Evolutionary conservation across 2,797 vertebrate genomes (phyloP), one percentile per base, ranked within the genome.

Genomic region (Botia almorhae): DNA sequence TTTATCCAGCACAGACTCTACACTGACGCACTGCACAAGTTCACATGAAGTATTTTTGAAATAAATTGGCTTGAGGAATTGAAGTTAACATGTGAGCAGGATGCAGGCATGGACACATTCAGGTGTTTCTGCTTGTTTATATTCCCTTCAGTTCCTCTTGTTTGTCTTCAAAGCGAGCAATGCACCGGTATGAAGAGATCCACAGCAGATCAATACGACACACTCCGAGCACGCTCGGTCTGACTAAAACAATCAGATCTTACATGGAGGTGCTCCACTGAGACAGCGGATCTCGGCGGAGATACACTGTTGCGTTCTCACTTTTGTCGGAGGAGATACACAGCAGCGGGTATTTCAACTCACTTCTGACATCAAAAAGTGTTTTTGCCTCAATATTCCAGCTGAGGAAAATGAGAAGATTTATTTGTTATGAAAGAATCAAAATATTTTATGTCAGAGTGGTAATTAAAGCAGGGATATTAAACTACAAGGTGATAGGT

Each of bases 401-500:
- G 88, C 86, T 83, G 87, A 89, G 91, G 90, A 93, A 92, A 90
- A 84, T 84, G 85, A 86, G 88, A 87, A 39, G 33, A 19, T n/a
- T 55, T 88, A 90, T 92, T 23, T 67, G 36, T 88, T 91, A 90
- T 86, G 89, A 89, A 92, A 92, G 90, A 92, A 90, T 92, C 90
- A 91, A 91, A 91, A 91, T 92, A 91, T 90, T 93, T 91, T 90
- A 39, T 60, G 72, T 74, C 63, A 4, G 16, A 4, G 14, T 17
- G 14, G 2, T 53, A 53, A 53, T 53, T 43, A 43, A 7, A 43
- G 39, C 7, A 43, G 39, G 39, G 1, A 43, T 8, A 43, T 43
- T 43, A 43, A 8, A 6, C 5, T 6, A 43, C 39, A 43, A 43
- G 6, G 39, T 43, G 39, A 36, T 36, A 4, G 33, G 3, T 36